phyloP scores from a whole-genome alignment of 2,888 invertebrate species.

The Ectobius pallidus region DNA sequence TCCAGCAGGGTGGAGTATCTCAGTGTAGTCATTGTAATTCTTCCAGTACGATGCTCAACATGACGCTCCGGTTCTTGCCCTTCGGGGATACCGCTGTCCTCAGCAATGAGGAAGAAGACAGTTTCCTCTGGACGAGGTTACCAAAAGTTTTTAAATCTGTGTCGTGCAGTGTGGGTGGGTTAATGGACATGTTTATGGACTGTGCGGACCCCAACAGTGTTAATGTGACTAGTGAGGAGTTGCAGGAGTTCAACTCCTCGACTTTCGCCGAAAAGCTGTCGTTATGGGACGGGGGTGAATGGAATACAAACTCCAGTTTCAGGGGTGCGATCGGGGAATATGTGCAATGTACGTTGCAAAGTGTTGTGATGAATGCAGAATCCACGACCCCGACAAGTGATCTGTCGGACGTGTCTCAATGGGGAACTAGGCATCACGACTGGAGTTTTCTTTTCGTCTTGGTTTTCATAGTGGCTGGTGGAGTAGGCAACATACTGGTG shows the following conservation, averaged over 20 bases:
- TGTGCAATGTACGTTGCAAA: conserved; percentile 13
- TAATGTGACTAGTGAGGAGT: neutral
- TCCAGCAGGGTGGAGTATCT: no score
- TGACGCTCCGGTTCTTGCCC: neutral
- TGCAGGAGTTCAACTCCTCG: neutral
- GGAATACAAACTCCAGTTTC: neutral
- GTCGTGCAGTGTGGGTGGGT: conserved; percentile 22
- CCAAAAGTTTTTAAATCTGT: conserved; percentile 15
- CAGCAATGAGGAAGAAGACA: neutral
- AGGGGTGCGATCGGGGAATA: conserved; percentile 6
- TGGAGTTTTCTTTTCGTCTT: conserved; percentile 86
- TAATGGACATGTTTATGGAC: conserved; percentile 17
- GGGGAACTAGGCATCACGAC: conserved; percentile 61
- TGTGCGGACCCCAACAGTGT: neutral
- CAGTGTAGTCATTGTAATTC: neutral
- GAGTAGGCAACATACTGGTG: conserved; percentile 90
- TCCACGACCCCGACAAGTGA: neutral
- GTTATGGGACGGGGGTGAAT: conserved; percentile 3
- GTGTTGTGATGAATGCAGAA: neutral
- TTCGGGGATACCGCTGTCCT: neutral
- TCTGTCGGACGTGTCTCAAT: neutral
- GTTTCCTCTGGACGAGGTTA: neutral
- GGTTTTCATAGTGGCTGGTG: conserved; percentile 86
- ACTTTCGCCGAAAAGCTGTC: neutral
- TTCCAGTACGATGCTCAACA: conserved; percentile 2